These are phyloP conservation scores for Polypedilum pembai DNA, from an alignment of 1,140 invertebrate genomes.

Conservation along the genomic window DNA sequence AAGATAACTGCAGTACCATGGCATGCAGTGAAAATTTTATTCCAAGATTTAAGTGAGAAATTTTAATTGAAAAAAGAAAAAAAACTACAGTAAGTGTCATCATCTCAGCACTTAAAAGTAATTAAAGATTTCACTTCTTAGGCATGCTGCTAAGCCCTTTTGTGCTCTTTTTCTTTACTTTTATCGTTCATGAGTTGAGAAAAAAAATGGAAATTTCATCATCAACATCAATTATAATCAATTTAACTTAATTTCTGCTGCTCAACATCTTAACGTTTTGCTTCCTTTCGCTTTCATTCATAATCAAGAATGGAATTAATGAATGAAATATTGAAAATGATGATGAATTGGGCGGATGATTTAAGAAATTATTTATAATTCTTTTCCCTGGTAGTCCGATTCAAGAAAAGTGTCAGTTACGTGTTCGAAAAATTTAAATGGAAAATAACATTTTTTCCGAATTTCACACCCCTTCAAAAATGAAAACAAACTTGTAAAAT, in stretches of 20 bases:
- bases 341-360: not conserved
- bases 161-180: not conserved
- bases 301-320: not conserved
- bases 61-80: too few relatives aligned
- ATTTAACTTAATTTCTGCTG: slow-evolving; percentile 17
- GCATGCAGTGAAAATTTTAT: too few relatives aligned
- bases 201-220: slow-evolving; percentile 14
- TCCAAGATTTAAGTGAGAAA: too few relatives aligned
- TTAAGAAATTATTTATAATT: not conserved
- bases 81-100: not conserved
- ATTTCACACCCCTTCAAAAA: too few relatives aligned
- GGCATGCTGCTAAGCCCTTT: too few relatives aligned
- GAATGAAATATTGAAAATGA: not conserved
- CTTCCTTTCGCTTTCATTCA: not conserved
- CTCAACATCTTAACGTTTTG: not conserved
- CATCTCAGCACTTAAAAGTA: not conserved
- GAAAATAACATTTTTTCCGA: too few relatives aligned
- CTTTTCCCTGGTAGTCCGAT: too few relatives aligned
- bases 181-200: not conserved
- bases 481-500: too few relatives aligned
- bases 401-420: too few relatives aligned
- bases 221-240: slow-evolving; percentile 26
- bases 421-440: too few relatives aligned
- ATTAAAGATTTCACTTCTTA: not conserved
- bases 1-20: too few relatives aligned